Base-by-base conservation (phyloP, 2,888 invertebrate genomes). In the Polyploca ridens region DNA sequence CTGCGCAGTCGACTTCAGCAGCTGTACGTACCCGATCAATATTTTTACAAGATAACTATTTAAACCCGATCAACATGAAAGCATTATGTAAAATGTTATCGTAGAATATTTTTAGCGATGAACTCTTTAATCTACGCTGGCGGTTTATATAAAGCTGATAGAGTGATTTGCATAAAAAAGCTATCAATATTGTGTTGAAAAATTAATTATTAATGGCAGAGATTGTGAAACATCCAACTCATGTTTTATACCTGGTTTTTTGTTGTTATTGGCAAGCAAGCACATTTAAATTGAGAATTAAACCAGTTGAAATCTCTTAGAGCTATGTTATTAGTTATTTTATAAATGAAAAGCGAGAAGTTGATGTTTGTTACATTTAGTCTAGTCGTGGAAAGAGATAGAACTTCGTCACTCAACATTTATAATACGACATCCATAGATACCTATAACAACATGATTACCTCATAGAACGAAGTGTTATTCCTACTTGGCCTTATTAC, bases 1-100 rank as follows among this genome's bases (percentile, higher is more conserved):
- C 76, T 96, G 95, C 84, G 94, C 94, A 65, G 95, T 96, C 77
- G 95, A 96, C 84, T 95, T 95, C 80, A 95, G 95, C 84, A 95
- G 95, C 83, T 95, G 95, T 96, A 89, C 95, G 95, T 95, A 84
- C 67, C 7, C 62, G 60, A 49, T 41, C 33, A 46, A 58, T 19
- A 62, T 38, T 10, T 63, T 67, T 63, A 33, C n/a, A 57, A 58
- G 33, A 64, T 63, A 66, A 41, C 63, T 54, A 63, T 66, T 66
- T 69, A 69, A 67, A 63, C 58, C 54, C 54, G 14, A 54, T 54
- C 54, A 7, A 54, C 54, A 64, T 58, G 44, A 64, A 66, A 69
- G 69, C 62, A 54, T 54, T 54, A 19, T 19, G 54, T 54, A 54
- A 54, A 19, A 19, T 19, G 7, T 19, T 54, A 54, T 54, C 54